Percentiles rank a stretch among this genome's conserved stretches.
Conservation (phyloP, 2,113 vertebrate genomes). For the Rattus rattus region DNA sequence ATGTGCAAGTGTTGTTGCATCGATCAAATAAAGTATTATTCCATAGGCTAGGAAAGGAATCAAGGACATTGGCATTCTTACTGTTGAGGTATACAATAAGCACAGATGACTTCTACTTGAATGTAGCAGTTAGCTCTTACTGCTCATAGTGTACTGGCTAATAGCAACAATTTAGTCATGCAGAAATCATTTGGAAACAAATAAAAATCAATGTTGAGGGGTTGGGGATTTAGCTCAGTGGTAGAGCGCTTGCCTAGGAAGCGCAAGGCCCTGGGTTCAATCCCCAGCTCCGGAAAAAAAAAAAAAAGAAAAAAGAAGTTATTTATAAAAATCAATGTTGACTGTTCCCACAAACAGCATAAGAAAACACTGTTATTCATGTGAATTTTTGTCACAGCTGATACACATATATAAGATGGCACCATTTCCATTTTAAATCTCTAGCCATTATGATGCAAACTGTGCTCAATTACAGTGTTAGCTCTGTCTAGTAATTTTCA, state of each 20-base stretch:
- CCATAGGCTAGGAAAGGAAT: background rate
- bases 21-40: background rate
- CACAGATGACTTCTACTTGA: conserved; percentile 26
- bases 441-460: background rate
- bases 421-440: conserved; percentile 55
- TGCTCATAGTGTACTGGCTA: background rate
- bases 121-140: background rate
- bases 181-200: conserved; percentile 61
- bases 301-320: too few relatives aligned
- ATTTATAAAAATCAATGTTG: conserved; percentile 59
- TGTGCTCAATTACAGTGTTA: background rate
- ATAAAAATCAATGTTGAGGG: conserved; percentile 59
- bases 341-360: conserved; percentile 2
- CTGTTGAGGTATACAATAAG: background rate
- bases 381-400: background rate
- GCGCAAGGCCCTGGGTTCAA: too few relatives aligned
- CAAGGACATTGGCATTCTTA: background rate
- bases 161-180: conserved; percentile 37
- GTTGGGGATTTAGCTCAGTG: too few relatives aligned
- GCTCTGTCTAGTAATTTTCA: conserved; percentile 41
- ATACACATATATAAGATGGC: background rate
- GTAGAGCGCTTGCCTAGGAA: too few relatives aligned
- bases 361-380: conserved; percentile 44
- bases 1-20: background rate
- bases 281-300: too few relatives aligned